Base-by-base conservation (phyloP, 1,140 invertebrate genomes). In the Drosophila takahashii region DNA sequence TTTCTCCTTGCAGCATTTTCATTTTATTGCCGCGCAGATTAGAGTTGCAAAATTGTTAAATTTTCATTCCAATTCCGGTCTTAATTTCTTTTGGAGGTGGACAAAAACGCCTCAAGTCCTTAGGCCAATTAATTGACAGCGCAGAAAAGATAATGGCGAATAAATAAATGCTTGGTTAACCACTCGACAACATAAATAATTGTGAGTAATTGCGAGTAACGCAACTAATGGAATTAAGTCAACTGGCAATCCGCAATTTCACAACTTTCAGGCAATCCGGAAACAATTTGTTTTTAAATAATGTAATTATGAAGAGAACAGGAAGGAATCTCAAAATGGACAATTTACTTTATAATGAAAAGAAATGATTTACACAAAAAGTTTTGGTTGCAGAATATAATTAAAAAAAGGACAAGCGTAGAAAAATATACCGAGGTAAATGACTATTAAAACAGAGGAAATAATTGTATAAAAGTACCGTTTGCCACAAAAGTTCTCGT, bases 11-110 rank as follows among this genome's bases (percentile, higher is more conserved):
- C 83, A 75, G 74, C 75, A 77, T 77, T 86, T 86, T 79, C 75
- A 77, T 86, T 86, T 86, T 86, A 86, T 86, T 86, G 83, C 83
- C 52, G 75, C 67, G 75, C 76, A 86, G 83, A 86, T 86, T 86
- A 86, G 83, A 86, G 83, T 86, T 87, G 83, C 79, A 70, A 83
- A 86, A 86, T 86, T 86, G 83, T 86, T 86, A 86, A 87, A 87
- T 87, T 86, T 86, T 83, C 75, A 67, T 87, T 86, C 72, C 76
- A 62, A 75, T 73, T 74, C 51, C 59, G 53, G 34, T 80, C 76
- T 77, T 73, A 73, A 77, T 85, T 85, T 86, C 65, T 39, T 47
- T 66, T 51, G 5, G 29, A 27, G 18, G 29, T 27, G 48, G 22
- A 65, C 36, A 13, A 69, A 51, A 54, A 51, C 51, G 41, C 50